These are phyloP conservation scores for Tribolium castaneum DNA, from an alignment of 1,140 invertebrate species.

Conservation along the genomic window DNA sequence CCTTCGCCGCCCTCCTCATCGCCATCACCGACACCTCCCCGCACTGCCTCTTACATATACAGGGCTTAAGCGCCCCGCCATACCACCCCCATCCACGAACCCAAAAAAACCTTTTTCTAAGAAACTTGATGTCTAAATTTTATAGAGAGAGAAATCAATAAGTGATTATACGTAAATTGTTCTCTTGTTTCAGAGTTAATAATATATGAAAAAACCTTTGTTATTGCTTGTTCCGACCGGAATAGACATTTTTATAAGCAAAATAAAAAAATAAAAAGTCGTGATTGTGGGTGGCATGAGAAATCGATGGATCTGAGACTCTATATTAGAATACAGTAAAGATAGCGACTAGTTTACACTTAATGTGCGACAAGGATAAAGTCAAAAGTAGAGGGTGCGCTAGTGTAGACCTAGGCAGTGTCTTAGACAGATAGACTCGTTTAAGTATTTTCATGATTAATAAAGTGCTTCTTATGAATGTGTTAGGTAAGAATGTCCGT, in stretches of 20 bases:
- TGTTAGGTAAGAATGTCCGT: conserved; percentile 64
- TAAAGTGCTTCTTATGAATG: conserved; percentile 66
- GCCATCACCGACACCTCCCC: conserved; percentile 71
- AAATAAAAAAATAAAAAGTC: background rate
- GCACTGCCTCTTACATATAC: conserved; percentile 71
- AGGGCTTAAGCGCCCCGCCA: conserved; percentile 66
- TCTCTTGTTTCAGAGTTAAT: conserved; percentile 9
- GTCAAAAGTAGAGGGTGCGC: conserved; percentile 52
- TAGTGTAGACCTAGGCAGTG: conserved; percentile 51
- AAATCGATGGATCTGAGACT: conserved; percentile 2
- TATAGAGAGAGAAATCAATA: conserved; percentile 11
- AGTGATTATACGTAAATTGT: conserved; percentile 27
- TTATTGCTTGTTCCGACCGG: conserved; percentile 10
- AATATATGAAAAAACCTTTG: conserved; percentile 9
- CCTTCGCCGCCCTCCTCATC: conserved; percentile 68
- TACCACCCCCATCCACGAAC: conserved; percentile 2
- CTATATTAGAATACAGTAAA: conserved; percentile 5
- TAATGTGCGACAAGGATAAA: conserved; percentile 32
- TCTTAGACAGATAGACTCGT: conserved; percentile 56
- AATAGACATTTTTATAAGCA: conserved; percentile 17
- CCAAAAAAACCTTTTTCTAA: conserved; percentile 9
- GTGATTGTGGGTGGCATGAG: background rate
- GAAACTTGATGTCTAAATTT: conserved; percentile 1
- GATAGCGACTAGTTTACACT: conserved; percentile 23
- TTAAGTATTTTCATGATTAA: conserved; percentile 64